phyloP scores from a whole-genome alignment of 1,140 invertebrate species.

The Danaus plexippus region DNA sequence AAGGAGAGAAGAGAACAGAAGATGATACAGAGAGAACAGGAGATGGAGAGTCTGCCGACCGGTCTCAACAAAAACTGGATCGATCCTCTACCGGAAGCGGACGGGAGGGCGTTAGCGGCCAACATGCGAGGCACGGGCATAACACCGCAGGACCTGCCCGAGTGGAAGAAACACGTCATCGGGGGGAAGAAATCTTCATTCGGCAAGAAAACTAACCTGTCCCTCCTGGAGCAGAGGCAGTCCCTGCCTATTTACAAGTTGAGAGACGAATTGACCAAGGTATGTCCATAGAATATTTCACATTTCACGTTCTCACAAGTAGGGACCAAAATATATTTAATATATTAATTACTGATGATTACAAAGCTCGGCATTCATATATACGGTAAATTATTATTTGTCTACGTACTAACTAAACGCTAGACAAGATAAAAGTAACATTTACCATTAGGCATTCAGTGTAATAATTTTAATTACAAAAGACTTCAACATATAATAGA shows the following conservation, averaged over 20 bases:
- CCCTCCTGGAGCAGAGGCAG: slow-evolving; percentile 96
- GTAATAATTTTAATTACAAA: no score
- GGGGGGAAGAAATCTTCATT: slow-evolving; percentile 98
- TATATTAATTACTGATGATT: no score
- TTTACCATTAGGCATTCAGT: no score
- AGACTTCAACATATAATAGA: no score
- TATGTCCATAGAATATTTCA: slow-evolving; percentile 30
- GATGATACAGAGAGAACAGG: slow-evolving; percentile 92
- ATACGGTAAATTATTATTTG: no score
- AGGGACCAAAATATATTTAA: no score
- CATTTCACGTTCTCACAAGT: no score
- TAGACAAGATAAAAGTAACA: no score
- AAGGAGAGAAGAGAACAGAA: slow-evolving; percentile 97
- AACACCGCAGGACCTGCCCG: slow-evolving; percentile 91
- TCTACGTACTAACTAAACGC: no score
- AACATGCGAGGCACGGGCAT: slow-evolving; percentile 88
- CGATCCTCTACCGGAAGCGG: slow-evolving; percentile 91
- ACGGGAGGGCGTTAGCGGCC: slow-evolving; percentile 78
- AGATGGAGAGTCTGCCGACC: slow-evolving; percentile 88
- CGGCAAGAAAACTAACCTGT: slow-evolving; percentile 97
- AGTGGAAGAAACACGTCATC: slow-evolving; percentile 99
- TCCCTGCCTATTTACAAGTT: slow-evolving; percentile 97
- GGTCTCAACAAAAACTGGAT: slow-evolving; percentile 95
- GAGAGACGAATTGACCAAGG: slow-evolving; percentile 94
- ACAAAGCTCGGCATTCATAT: no score